Evolutionary conservation across 2,113 vertebrate genomes (phyloP).

Genomic region (Halichoeres trimaculatus): DNA sequence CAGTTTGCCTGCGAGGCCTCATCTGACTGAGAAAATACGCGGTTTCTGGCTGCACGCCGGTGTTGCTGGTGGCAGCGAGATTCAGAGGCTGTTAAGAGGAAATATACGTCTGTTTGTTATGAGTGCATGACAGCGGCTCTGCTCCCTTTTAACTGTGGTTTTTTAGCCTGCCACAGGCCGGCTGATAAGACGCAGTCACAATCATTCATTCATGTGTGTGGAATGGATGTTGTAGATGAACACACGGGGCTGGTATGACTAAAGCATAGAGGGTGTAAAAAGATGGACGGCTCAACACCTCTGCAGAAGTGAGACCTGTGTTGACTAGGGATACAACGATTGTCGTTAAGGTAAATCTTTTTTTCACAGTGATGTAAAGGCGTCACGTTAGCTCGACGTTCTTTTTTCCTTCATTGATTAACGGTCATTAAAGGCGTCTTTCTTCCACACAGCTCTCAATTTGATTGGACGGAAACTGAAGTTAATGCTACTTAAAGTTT

Average conservation of each 20-base stretch:
- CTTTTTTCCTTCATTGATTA: no score
- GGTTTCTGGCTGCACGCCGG: slow-evolving; percentile 41
- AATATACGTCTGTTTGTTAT: slow-evolving; percentile 36
- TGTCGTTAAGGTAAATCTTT: no score
- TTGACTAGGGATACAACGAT: no score
- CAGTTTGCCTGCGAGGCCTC: slow-evolving; percentile 46
- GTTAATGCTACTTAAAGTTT: no score
- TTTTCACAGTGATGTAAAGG: no score
- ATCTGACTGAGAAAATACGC: slow-evolving; percentile 49
- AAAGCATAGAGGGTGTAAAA: not conserved
- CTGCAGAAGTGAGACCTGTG: no score
- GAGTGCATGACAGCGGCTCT: not conserved
- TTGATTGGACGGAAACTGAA: no score
- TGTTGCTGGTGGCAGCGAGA: slow-evolving; percentile 49
- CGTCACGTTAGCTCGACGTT: no score
- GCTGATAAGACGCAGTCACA: not conserved
- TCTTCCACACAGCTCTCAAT: no score
- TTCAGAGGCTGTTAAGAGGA: slow-evolving; percentile 44
- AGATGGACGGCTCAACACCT: no score
- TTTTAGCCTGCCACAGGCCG: not conserved
- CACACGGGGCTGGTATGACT: slow-evolving; percentile 6
- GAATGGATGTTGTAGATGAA: slow-evolving; percentile 8
- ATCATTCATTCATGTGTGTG: not conserved
- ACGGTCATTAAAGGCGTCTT: no score
- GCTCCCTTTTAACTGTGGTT: slow-evolving; percentile 10